phyloP scores from a whole-genome alignment of 2,113 vertebrate genomes.

The Eretmochelys imbricata region DNA sequence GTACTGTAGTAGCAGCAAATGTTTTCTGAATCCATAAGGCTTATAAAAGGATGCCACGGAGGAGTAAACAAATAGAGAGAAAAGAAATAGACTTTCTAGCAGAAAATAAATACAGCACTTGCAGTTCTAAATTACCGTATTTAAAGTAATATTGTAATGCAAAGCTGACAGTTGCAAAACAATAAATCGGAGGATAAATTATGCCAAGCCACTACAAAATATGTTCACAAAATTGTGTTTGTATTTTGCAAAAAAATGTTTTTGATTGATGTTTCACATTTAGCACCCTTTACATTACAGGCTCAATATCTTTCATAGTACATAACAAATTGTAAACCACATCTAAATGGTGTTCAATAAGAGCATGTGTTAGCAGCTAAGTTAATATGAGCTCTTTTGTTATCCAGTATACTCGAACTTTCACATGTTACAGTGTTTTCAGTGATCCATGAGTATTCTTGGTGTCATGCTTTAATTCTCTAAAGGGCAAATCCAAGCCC shows the following conservation, averaged over 20 bases:
- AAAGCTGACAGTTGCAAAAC: not conserved
- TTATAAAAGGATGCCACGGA: not conserved
- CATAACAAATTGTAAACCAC: not conserved
- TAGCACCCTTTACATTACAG: not conserved
- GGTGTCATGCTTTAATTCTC: not conserved
- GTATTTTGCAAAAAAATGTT: not conserved
- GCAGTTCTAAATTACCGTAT: not conserved
- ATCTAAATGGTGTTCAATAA: not conserved
- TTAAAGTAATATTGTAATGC: constrained; percentile 10
- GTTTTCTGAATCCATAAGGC: not conserved
- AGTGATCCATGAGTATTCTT: not conserved
- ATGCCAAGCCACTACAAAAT: not conserved
- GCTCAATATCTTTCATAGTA: not conserved
- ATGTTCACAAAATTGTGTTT: not conserved
- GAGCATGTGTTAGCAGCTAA: not conserved
- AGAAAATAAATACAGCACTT: not conserved
- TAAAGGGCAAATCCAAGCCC: not conserved
- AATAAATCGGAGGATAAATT: not conserved
- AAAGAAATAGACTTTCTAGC: not conserved
- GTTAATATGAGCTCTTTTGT: not conserved
- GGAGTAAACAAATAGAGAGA: not conserved
- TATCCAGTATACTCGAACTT: not conserved
- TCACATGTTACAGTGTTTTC: rapidly evolving
- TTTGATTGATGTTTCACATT: not conserved
- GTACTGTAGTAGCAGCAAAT: not conserved